Evolutionary conservation across 1,140 invertebrate genomes (phyloP).

Genomic region (Ruditapes philippinarum): DNA sequence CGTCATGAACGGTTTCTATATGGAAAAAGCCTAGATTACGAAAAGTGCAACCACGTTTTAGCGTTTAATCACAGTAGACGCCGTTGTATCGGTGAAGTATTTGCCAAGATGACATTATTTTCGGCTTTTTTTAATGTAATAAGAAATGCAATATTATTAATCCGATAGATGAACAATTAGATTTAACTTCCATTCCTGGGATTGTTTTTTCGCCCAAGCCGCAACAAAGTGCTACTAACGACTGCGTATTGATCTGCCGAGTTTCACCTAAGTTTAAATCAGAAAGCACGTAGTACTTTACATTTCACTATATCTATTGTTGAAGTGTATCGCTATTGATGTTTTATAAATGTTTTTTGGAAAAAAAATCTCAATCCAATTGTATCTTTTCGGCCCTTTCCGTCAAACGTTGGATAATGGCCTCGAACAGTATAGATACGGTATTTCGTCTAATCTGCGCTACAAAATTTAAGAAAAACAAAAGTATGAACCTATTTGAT

Average conservation of each 20-base stretch:
- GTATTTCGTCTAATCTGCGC: too few relatives aligned
- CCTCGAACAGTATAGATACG: too few relatives aligned
- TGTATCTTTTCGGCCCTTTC: too few relatives aligned
- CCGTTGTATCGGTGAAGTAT: background rate
- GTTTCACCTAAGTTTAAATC: too few relatives aligned
- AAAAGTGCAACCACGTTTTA: background rate
- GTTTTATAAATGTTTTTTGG: too few relatives aligned
- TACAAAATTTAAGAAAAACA: too few relatives aligned
- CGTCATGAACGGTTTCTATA: background rate
- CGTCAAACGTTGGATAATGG: too few relatives aligned
- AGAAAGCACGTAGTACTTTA: too few relatives aligned
- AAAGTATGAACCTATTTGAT: too few relatives aligned
- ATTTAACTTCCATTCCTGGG: background rate
- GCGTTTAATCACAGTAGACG: conserved; percentile 1
- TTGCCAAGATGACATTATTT: conserved; percentile 6
- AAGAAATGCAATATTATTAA: conserved; percentile 3
- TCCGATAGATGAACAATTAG: background rate
- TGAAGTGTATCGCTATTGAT: too few relatives aligned
- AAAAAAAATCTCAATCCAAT: too few relatives aligned
- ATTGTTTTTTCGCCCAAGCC: conserved; percentile 8
- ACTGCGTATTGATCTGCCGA: background rate
- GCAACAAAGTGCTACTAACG: background rate
- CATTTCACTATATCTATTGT: too few relatives aligned
- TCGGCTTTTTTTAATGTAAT: background rate
- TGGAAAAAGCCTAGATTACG: background rate